A percentile compares a stretch with the other conserved stretches of the same genome.
These are phyloP conservation scores for Meghimatium bilineatum DNA, from an alignment of 2,888 invertebrate species.

Conservation along the genomic window DNA sequence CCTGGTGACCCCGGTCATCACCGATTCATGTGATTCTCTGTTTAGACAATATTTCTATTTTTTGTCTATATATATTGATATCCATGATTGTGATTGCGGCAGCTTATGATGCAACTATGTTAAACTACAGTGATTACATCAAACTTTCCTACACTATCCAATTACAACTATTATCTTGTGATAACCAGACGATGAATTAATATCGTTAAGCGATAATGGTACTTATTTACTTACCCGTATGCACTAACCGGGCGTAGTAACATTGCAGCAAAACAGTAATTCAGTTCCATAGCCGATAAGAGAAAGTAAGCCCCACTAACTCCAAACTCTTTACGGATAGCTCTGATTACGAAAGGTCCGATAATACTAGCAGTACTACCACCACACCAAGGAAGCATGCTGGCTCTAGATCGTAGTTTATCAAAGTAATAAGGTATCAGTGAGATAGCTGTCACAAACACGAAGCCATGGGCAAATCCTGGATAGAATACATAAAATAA, in stretches of 20 bases:
- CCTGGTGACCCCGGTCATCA: too few species aligned
- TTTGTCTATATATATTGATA: too few species aligned
- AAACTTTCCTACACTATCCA: too few species aligned
- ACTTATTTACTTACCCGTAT: slow-evolving; percentile 28
- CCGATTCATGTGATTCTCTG: too few species aligned
- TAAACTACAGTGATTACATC: too few species aligned
- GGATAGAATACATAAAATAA: neutral
- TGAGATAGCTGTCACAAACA: slow-evolving; percentile 36
- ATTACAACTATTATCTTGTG: too few species aligned
- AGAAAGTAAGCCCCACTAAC: slow-evolving; percentile 39
- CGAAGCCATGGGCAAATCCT: slow-evolving; percentile 37
- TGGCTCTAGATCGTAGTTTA: slow-evolving; percentile 44
- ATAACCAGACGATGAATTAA: too few species aligned
- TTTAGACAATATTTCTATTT: too few species aligned
- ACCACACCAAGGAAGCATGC: slow-evolving; percentile 40
- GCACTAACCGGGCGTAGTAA: slow-evolving; percentile 44
- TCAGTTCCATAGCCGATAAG: slow-evolving; percentile 43
- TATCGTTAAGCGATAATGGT: too few species aligned
- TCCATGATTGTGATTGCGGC: too few species aligned
- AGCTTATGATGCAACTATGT: too few species aligned
- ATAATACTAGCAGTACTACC: slow-evolving; percentile 45
- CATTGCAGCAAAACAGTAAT: slow-evolving; percentile 28
- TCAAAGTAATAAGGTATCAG: slow-evolving; percentile 48
- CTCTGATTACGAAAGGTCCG: slow-evolving; percentile 41
- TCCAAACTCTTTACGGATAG: slow-evolving; percentile 42